These are phyloP conservation scores for Pristionchus fissidentatus DNA, from an alignment of 2,888 invertebrate species.

Conservation along the genomic window DNA sequence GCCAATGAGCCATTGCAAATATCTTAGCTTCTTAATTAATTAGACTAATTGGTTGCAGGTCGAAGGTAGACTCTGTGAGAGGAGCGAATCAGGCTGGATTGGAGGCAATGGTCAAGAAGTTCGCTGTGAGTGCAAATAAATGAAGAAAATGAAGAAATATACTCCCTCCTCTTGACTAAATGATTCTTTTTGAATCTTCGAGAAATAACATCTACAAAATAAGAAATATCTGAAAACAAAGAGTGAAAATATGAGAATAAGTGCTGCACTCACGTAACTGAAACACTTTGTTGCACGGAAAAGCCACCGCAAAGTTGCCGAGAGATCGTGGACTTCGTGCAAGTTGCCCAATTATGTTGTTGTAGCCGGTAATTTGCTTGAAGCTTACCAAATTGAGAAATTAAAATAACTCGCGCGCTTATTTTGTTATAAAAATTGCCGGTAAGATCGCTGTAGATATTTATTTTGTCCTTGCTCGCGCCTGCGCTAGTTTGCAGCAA, in stretches of 20 bases:
- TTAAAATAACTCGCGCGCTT: no score
- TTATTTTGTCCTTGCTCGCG: no score
- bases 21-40: background rate
- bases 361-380: no score
- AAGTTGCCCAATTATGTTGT: no score
- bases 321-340: background rate
- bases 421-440: no score
- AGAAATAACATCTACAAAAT: no score
- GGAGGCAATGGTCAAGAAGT: slow-evolving; percentile 89
- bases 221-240: background rate
- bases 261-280: slow-evolving; percentile 7
- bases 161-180: background rate
- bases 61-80: slow-evolving; percentile 88
- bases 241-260: background rate
- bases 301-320: background rate
- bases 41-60: slow-evolving; percentile 79
- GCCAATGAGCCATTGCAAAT: background rate
- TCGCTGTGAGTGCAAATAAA: slow-evolving; percentile 54
- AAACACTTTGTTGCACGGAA: background rate
- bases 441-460: no score
- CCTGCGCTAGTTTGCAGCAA: no score
- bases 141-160: background rate
- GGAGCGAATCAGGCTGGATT: slow-evolving; percentile 89
- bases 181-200: background rate
- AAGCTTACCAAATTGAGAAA: no score